phyloP scores from a whole-genome alignment of 2,888 invertebrate genomes.

The Cremastinae sp. region DNA sequence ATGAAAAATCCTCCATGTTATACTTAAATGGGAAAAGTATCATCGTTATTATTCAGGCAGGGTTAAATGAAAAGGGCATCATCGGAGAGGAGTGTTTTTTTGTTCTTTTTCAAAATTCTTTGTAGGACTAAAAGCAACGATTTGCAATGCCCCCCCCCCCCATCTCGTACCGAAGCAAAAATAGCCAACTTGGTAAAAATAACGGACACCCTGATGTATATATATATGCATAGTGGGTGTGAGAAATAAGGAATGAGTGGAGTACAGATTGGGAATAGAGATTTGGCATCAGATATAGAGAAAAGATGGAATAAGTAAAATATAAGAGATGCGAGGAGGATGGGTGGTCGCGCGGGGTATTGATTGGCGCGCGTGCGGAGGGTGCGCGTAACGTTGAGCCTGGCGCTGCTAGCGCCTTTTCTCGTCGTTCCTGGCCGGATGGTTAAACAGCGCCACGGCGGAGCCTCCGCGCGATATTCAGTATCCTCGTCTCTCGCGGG shows the following conservation, averaged over 20 bases:
- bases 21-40: no score
- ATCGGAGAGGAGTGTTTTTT: no score
- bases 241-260: background rate
- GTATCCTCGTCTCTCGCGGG: constrained; percentile 58
- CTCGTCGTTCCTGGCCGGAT: constrained; percentile 47
- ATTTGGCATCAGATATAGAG: no score
- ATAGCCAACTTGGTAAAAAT: no score
- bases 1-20: no score
- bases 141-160: no score
- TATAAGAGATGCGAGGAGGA: constrained; percentile 73
- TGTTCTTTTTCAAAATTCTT: no score
- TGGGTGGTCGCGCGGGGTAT: constrained; percentile 76
- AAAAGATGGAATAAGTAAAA: constrained; percentile 31
- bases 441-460: constrained; percentile 46
- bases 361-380: constrained; percentile 75
- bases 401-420: constrained; percentile 54
- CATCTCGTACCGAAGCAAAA: no score
- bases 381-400: constrained; percentile 69
- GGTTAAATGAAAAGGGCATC: no score
- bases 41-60: no score
- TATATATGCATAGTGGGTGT: background rate
- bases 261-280: constrained; percentile 17
- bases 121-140: no score
- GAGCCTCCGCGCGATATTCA: constrained; percentile 14
- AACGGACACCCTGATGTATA: no score